Evolutionary conservation across 2,888 invertebrate species (phyloP), one percentile per base, ranked within the genome.

Genomic region (Taenaris catops): DNA sequence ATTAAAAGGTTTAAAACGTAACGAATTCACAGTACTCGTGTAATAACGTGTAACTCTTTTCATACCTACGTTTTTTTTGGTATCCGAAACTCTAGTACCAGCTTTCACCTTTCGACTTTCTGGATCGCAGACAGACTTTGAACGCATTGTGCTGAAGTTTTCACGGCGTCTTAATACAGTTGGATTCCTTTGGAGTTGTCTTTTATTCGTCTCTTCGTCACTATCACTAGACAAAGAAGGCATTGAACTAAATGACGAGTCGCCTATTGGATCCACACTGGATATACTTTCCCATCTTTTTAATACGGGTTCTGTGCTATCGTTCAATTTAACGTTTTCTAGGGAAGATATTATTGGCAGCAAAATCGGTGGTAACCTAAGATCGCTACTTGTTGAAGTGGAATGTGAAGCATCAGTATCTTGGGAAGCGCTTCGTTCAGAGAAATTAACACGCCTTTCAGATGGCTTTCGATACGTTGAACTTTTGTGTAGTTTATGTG

Each of bases 331-430:
- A 1, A 86, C 83, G 37, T 80, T 86, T 64, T 90, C 90, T 52
- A 92, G 68, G 42, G 90, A 91, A 47, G 90, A 90, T 44, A 92
- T 90, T 35, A 92, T 91, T 14, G 92, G 92, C 18, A 91, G 74
- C 49, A 93, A 71, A 58, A 94, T 93, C 1, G 93, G 93, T 4
- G 94, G 93, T 24, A 93, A 71, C 59, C 91, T 86, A 50, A 91
- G 72, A 46, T 91, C 91, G 51, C 88, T 88, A 46, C 87, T 88
- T 1, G 89, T 89, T 0, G 89, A 89, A 3, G 90, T 89, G 6
- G 89, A 89, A 55, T 89, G 87, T 0, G 90, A 90, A 16, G 80
- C 88, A 49, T 90, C 90, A 0, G 90, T 90, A 37, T 90, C 91
- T 63, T 90, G 90, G 4, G 90, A 90, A n/a, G 78, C 79, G 42